phyloP scores from a whole-genome alignment of 2,113 vertebrate species.

The Cathartes aura region DNA sequence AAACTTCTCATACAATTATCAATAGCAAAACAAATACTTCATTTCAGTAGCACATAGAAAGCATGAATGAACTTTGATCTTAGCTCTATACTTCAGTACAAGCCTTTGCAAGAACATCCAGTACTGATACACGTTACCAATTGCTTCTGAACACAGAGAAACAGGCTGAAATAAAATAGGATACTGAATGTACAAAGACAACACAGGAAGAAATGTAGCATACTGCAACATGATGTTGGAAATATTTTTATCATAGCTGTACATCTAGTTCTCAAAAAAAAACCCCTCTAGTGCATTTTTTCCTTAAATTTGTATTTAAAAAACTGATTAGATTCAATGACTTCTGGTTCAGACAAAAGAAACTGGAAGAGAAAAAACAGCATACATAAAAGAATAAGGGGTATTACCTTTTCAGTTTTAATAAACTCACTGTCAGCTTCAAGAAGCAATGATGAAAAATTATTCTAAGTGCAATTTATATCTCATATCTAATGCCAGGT shows the following conservation, averaged over 20 bases:
- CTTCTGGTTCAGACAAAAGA: not conserved
- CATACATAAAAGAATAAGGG: not conserved
- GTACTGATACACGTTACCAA: not conserved
- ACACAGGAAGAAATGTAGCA: not conserved
- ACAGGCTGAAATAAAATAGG: not conserved
- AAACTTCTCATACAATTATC: not conserved
- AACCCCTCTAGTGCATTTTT: not conserved
- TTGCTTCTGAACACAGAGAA: not conserved
- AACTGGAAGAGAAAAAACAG: not conserved
- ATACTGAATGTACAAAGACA: not conserved
- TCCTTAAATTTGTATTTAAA: not conserved
- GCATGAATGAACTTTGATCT: not conserved
- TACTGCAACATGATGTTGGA: not conserved
- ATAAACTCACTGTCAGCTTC: not conserved
- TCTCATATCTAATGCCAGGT: not conserved
- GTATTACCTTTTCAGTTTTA: constrained; percentile 4
- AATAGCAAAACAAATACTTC: not conserved
- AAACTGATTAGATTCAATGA: not conserved
- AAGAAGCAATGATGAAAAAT: not conserved
- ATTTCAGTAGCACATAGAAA: not conserved
- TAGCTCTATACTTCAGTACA: not conserved
- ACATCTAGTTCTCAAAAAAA: not conserved
- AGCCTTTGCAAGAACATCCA: not conserved
- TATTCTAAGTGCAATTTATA: not conserved
- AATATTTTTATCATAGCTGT: constrained; percentile 1